Percentiles rank a stretch among this genome's conserved stretches.
These are phyloP conservation scores for Caenorhabditis panamensis DNA, from an alignment of 2,888 invertebrate species.

Conservation along the genomic window DNA sequence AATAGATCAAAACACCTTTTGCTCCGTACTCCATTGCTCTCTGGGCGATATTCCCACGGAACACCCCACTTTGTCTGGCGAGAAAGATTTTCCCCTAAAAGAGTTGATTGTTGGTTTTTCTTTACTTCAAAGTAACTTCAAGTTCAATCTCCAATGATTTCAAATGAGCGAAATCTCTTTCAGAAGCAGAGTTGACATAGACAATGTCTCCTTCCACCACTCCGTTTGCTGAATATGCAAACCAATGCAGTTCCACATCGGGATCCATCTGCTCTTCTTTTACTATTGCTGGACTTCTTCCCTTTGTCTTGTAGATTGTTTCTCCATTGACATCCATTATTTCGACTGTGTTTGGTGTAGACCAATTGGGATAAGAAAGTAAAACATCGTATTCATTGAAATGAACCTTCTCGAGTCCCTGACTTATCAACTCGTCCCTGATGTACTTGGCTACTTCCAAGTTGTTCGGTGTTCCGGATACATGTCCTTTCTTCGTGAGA, in stretches of 20 bases:
- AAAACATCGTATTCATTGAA: conserved; percentile 75
- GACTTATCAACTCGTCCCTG: conserved; percentile 64
- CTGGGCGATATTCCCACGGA: conserved; percentile 80
- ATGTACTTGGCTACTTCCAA: conserved; percentile 72
- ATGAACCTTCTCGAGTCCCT: conserved; percentile 74
- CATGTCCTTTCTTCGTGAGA: conserved; percentile 71
- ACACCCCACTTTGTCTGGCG: conserved; percentile 83
- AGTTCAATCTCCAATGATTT: conserved; percentile 63
- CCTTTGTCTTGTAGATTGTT: conserved; percentile 66
- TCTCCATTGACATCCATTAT: conserved; percentile 37
- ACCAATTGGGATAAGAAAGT: conserved; percentile 77
- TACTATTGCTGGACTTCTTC: conserved; percentile 67
- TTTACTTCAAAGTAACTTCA: no score
- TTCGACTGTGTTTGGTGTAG: conserved; percentile 70
- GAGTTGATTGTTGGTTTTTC: no score
- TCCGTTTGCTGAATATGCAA: no score
- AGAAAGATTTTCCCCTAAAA: conserved; percentile 83
- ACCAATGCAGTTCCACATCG: not conserved
- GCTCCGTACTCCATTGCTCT: conserved; percentile 73
- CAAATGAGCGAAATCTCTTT: conserved; percentile 20
- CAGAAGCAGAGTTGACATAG: no score
- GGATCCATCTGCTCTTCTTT: conserved; percentile 65
- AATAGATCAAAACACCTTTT: conserved; percentile 80
- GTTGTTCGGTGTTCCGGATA: conserved; percentile 76
- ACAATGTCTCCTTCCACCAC: no score